phyloP scores from a whole-genome alignment of 2,113 vertebrate genomes.

The Pomatorhinus ruficollis region DNA sequence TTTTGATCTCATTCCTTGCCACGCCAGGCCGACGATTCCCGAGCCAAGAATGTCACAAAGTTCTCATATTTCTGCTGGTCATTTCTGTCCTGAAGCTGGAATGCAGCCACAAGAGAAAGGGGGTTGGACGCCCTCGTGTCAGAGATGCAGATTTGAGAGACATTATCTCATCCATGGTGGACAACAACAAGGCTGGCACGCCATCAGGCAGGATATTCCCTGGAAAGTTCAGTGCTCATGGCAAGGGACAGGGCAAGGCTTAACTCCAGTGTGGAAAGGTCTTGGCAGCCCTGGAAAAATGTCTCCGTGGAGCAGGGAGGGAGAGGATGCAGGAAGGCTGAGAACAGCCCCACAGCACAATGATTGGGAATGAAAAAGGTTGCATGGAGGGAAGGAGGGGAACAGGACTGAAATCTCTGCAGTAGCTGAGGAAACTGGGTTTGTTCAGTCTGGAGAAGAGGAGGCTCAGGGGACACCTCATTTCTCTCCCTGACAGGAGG shows the following conservation, averaged over 20 bases:
- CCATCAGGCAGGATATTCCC: not conserved
- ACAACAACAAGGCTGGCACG: slow-evolving; percentile 24
- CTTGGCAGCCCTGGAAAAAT: not conserved
- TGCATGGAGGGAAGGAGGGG: not conserved
- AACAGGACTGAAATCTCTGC: not conserved
- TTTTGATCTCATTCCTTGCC: slow-evolving; percentile 67
- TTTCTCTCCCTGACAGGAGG: not conserved
- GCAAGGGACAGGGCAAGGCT: not conserved
- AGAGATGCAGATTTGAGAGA: slow-evolving; percentile 63
- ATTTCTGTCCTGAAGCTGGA: slow-evolving; percentile 60
- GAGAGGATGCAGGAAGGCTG: not conserved
- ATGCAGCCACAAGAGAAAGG: not conserved
- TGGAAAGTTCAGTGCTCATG: not conserved
- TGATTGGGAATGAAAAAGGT: not conserved
- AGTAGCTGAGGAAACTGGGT: not conserved
- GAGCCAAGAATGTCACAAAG: slow-evolving; percentile 69
- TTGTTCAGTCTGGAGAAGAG: not conserved
- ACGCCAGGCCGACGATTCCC: slow-evolving; percentile 34
- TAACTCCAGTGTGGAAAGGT: not conserved
- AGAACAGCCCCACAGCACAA: too few species aligned
- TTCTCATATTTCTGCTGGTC: slow-evolving; percentile 70
- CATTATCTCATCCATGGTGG: slow-evolving; percentile 67
- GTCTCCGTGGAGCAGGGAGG: not conserved
- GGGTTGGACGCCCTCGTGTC: slow-evolving; percentile 41
- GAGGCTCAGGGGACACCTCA: not conserved